Conservation (phyloP, 2,888 invertebrate species). For the Plagodis pulveraria region DNA sequence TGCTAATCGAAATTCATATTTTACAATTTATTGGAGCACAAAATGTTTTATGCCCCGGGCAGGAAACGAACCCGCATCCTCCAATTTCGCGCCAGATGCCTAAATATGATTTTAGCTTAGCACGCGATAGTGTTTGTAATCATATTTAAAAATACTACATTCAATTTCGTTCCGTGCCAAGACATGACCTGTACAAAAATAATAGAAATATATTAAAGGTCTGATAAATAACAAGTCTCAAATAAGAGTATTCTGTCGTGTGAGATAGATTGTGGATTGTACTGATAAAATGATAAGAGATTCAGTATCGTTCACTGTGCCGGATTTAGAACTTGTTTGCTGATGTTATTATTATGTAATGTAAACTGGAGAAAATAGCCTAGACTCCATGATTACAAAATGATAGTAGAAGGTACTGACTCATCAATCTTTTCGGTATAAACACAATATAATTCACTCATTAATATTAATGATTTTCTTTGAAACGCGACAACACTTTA, state of each 20-base stretch:
- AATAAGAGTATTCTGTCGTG: constrained; percentile 6
- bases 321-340: constrained; percentile 23
- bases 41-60: no score
- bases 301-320: constrained; percentile 31
- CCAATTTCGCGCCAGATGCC: no score
- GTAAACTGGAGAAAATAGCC: constrained; percentile 13
- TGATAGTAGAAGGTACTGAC: neutral
- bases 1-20: no score
- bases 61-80: no score
- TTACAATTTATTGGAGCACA: no score
- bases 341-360: constrained; percentile 24
- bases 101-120: no score
- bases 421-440: constrained; percentile 5
- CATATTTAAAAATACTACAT: no score
- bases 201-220: no score
- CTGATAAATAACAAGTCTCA: neutral
- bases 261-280: constrained; percentile 25
- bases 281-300: constrained; percentile 36
- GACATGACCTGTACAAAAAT: no score
- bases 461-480: constrained; percentile 16
- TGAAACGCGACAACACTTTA: neutral
- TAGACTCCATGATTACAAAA: neutral
- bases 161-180: no score
- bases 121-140: no score
- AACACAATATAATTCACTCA: constrained; percentile 4